Conservation (phyloP, 2,888 invertebrate species). For the Lepidocyrtoides sp. region DNA sequence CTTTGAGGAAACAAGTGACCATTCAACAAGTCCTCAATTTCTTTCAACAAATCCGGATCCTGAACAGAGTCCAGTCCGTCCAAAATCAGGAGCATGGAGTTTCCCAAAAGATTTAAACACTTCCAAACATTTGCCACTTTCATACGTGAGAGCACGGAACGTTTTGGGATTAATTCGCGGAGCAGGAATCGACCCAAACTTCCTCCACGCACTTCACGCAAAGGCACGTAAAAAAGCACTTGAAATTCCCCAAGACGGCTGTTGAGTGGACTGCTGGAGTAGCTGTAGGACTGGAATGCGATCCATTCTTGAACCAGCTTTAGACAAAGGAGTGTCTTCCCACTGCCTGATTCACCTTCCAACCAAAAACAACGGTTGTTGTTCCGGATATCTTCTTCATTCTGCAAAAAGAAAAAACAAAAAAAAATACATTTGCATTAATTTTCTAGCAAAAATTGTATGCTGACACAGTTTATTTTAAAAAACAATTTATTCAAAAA, state of each 20-base stretch:
- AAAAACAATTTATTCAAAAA: background rate
- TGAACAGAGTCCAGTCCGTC: conserved; percentile 88
- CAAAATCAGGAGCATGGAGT: conserved; percentile 87
- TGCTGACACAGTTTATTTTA: no score
- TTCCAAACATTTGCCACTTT: conserved; percentile 85
- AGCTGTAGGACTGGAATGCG: conserved; percentile 86
- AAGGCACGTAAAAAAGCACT: conserved; percentile 87
- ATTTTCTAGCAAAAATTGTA: background rate
- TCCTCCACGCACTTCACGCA: conserved; percentile 88
- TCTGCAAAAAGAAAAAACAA: conserved; percentile 77
- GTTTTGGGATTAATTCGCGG: conserved; percentile 87
- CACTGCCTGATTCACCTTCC: conserved; percentile 88
- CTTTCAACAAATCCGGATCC: conserved; percentile 86
- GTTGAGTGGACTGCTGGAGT: conserved; percentile 82
- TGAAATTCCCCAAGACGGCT: conserved; percentile 84
- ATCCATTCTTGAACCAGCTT: conserved; percentile 88
- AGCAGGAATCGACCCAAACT: conserved; percentile 86
- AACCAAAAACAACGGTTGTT: conserved; percentile 87
- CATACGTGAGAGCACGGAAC: conserved; percentile 83
- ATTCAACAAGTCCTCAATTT: conserved; percentile 88
- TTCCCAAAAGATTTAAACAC: conserved; percentile 85
- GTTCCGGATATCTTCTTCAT: conserved; percentile 87
- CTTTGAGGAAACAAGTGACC: conserved; percentile 88
- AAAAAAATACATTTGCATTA: background rate
- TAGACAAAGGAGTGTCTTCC: conserved; percentile 88